Conservation (phyloP, 2,113 vertebrate genomes). For the Ceyx margarethae region DNA sequence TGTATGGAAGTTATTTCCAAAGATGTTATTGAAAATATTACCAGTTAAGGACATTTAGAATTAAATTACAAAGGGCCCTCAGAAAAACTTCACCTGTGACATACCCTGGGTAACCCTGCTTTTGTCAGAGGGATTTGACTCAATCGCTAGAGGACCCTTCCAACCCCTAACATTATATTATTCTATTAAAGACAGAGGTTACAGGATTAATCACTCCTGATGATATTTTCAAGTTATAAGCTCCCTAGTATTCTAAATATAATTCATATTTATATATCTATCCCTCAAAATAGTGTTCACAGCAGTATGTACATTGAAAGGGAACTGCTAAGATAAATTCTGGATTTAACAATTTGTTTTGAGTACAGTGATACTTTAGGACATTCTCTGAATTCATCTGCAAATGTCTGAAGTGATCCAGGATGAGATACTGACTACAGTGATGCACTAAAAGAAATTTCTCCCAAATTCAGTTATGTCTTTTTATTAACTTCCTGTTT, state of each 20-base stretch:
- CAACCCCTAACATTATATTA: no score
- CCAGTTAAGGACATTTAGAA: background rate
- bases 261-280: background rate
- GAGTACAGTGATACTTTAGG: background rate
- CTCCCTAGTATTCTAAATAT: background rate
- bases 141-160: no score
- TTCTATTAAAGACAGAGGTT: background rate
- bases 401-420: background rate
- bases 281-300: background rate
- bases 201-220: background rate
- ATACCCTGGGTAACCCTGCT: no score
- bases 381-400: background rate
- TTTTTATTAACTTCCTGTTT: background rate
- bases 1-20: background rate
- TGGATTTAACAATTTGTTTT: background rate
- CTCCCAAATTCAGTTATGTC: background rate
- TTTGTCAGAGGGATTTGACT: no score
- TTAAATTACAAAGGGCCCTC: background rate
- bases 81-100: background rate
- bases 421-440: background rate
- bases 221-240: background rate
- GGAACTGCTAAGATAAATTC: background rate
- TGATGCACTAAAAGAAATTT: background rate
- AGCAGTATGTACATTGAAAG: background rate
- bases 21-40: background rate